phyloP scores from a whole-genome alignment of 2,113 vertebrate genomes.

The Psittacus erithacus region DNA sequence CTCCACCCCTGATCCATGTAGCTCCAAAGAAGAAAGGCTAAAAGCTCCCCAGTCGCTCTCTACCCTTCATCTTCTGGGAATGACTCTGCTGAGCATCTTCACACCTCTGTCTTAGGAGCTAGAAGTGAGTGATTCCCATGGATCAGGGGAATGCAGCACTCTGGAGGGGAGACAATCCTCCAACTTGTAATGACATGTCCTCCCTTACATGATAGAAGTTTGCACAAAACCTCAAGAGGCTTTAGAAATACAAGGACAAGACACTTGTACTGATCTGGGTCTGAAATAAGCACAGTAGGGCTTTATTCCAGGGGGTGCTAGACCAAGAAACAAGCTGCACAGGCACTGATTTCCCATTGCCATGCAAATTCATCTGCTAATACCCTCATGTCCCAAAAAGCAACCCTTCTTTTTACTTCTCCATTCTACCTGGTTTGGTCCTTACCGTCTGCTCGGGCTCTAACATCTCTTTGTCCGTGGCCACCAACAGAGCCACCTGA shows the following conservation, averaged over 20 bases:
- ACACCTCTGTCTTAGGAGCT: neutral
- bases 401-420: neutral
- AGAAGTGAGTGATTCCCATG: neutral
- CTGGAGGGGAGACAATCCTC: neutral
- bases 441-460: slow-evolving; percentile 73
- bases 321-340: neutral
- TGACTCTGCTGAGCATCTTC: neutral
- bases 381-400: neutral
- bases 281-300: neutral
- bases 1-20: neutral
- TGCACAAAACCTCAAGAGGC: neutral
- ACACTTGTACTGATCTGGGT: neutral
- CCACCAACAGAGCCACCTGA: slow-evolving; percentile 36
- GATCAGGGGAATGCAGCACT: neutral
- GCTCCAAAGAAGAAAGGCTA: neutral
- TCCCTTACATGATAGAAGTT: rapidly evolving
- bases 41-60: neutral
- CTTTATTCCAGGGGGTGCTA: neutral
- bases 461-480: slow-evolving; percentile 47
- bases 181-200: neutral
- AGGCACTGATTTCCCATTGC: neutral
- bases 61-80: neutral
- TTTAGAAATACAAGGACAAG: neutral
- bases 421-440: neutral
- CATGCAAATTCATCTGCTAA: neutral